Conservation (phyloP, 2,797 vertebrate genomes). For the Eulemur albifrons region DNA sequence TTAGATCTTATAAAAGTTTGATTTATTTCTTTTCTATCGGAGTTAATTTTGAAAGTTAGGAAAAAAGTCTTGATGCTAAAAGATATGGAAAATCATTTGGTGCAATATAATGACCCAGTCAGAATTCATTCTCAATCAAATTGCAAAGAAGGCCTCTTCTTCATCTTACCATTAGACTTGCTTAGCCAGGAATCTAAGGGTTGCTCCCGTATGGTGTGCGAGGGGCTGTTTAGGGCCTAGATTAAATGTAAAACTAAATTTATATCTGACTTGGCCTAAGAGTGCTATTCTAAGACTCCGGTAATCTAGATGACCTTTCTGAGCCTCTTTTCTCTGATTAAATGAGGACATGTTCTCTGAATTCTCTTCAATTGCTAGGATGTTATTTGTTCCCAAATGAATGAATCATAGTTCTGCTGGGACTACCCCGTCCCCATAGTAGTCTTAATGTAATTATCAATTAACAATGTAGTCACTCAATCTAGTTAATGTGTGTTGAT, state of each 20-base stretch:
- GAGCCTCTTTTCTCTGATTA: neutral
- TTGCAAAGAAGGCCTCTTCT: neutral
- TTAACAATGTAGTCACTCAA: neutral
- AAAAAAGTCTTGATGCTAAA: slow-evolving; percentile 35
- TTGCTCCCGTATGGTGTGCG: neutral
- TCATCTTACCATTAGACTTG: neutral
- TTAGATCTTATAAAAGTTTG: slow-evolving; percentile 74
- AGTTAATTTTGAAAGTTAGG: slow-evolving; percentile 72
- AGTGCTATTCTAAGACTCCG: neutral
- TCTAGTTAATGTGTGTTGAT: neutral
- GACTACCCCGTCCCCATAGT: neutral
- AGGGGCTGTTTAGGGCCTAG: neutral
- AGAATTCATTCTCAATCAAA: slow-evolving; percentile 35
- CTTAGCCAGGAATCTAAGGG: neutral
- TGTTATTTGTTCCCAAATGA: neutral
- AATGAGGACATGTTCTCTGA: slow-evolving; percentile 10
- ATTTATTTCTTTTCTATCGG: slow-evolving; percentile 73
- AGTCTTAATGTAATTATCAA: neutral
- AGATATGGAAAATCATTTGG: slow-evolving; percentile 56
- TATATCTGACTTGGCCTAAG: neutral
- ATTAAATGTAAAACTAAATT: neutral
- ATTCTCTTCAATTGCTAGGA: neutral
- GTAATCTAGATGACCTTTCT: neutral
- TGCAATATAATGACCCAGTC: neutral
- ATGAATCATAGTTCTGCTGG: neutral